Conservation (phyloP, 2,113 vertebrate species). For the Xiphophorus couchianus region DNA sequence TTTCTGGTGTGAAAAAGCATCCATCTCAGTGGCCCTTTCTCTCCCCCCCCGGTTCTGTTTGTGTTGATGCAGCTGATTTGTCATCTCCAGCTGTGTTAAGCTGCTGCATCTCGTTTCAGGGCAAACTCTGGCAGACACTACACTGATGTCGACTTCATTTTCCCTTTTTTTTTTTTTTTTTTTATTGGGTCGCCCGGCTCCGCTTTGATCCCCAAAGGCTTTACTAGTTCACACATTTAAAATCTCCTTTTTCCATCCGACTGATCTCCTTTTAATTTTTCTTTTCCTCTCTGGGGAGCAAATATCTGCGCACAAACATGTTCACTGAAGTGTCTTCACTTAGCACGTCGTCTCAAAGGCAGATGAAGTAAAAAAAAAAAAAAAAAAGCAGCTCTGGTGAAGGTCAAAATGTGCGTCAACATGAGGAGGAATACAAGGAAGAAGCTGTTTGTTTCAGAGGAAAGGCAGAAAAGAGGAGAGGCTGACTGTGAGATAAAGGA, state of each 20-base stretch:
- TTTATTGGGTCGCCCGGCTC: conserved; percentile 43
- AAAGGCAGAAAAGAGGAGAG: conserved; percentile 50
- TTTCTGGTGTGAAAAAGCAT: background rate
- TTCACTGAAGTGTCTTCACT: conserved; percentile 26
- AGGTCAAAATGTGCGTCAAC: conserved; percentile 58
- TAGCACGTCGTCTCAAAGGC: conserved; percentile 18
- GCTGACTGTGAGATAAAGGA: conserved; percentile 52
- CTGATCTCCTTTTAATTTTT: conserved; percentile 44
- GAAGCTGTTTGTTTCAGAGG: conserved; percentile 28
- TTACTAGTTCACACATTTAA: conserved; percentile 38
- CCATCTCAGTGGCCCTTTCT: conserved; percentile 14
- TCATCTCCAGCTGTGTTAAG: conserved; percentile 42
- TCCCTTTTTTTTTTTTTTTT: conserved; percentile 37
- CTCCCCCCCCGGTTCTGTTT: conserved; percentile 21
- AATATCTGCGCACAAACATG: conserved; percentile 29
- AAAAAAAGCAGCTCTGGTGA: conserved; percentile 34
- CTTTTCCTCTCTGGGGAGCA: conserved; percentile 13
- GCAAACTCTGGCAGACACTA: conserved; percentile 35
- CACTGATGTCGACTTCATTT: conserved; percentile 54
- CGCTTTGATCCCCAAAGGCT: conserved; percentile 50
- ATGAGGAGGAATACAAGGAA: conserved; percentile 32
- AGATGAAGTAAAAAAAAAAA: conserved; percentile 12
- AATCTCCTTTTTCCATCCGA: conserved; percentile 38
- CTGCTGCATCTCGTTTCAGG: conserved; percentile 46
- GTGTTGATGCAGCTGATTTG: conserved; percentile 40